Evolutionary conservation across 2,888 invertebrate species (phyloP).

Genomic region (Apamea crenata): DNA sequence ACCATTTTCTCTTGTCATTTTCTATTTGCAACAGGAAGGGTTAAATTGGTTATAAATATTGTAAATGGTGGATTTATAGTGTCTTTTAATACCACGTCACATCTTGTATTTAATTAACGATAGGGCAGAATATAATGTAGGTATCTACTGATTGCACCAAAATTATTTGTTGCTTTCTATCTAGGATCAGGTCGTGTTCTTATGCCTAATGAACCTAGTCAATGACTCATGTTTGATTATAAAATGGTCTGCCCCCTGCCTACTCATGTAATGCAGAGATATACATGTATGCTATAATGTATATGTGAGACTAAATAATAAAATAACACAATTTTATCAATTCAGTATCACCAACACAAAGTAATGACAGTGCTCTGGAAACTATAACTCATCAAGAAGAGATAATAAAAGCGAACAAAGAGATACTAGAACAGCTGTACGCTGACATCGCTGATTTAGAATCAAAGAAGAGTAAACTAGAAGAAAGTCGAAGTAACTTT

Average conservation of each 20-base stretch:
- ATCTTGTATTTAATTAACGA: background rate
- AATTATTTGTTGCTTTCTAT: background rate
- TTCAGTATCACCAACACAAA: slow-evolving; percentile 78
- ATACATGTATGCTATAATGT: no score
- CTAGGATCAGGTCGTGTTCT: background rate
- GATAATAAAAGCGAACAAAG: slow-evolving; percentile 87
- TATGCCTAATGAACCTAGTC: background rate
- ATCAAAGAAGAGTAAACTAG: slow-evolving; percentile 77
- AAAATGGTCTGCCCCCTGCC: background rate
- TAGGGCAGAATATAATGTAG: background rate
- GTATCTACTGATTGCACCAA: background rate
- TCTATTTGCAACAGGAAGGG: background rate
- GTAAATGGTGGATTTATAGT: background rate
- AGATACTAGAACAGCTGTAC: slow-evolving; percentile 83
- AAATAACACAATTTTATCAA: background rate
- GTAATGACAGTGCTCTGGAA: slow-evolving; percentile 79
- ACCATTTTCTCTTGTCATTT: slow-evolving; percentile 12
- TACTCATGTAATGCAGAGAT: no score
- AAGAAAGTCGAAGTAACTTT: slow-evolving; percentile 69
- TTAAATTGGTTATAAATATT: background rate
- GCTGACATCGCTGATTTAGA: slow-evolving; percentile 84
- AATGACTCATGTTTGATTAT: background rate
- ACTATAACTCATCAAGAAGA: slow-evolving; percentile 86
- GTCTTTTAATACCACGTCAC: background rate
- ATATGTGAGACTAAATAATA: background rate